Base-by-base conservation (phyloP, 2,113 vertebrate genomes). In the Onychorhynchus coronatus region DNA sequence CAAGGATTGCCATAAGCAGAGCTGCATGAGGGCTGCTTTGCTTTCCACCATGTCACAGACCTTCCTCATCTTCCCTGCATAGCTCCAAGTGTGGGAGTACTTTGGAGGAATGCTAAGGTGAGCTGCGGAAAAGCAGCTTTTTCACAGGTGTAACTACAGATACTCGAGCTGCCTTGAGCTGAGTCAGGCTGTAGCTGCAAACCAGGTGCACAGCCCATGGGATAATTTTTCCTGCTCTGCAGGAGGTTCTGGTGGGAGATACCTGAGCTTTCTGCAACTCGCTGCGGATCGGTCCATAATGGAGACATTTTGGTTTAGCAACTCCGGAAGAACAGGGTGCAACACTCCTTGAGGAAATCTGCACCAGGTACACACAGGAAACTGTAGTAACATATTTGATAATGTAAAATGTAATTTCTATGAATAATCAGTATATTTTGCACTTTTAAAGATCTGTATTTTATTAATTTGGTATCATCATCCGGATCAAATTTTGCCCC, bases 231-330 rank as follows among this genome's bases (percentile, higher is more conserved):
- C 30, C 50, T 9, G 8, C 52, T 15, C 61, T 71, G 74, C 56
- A 53, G 13, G 17, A 55, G 35, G 31, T 11, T 88, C 12, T 1
- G 0, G 0, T 2, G 22, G 49, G 4, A 12, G 62, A 12, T 4
- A 59, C 4, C 27, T 42, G 30, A 67, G 12, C 19, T 53, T 22
- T 31, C 44, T 37, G 41, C 1, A 5, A 2, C 39, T 42, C n/a
- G 35, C 24, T 84, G 19, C 37, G 8, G 17, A 24, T 1, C 1
- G 8, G 14, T 7, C 17, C 5, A 5, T 18, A 30, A n/a, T 0
- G 3, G 28, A 53, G 44, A 41, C 53, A 28, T 12, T n/a, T 53
- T 49, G 9, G 11, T 44, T 73, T 46, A 53, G 53, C 52, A 70
- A 15, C n/a, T 24, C 52, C 41, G 15, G 25, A 46, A 58, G 27